These are phyloP conservation scores for Sardinella longiceps DNA, from an alignment of 2,797 vertebrate genomes.

Conservation along the genomic window DNA sequence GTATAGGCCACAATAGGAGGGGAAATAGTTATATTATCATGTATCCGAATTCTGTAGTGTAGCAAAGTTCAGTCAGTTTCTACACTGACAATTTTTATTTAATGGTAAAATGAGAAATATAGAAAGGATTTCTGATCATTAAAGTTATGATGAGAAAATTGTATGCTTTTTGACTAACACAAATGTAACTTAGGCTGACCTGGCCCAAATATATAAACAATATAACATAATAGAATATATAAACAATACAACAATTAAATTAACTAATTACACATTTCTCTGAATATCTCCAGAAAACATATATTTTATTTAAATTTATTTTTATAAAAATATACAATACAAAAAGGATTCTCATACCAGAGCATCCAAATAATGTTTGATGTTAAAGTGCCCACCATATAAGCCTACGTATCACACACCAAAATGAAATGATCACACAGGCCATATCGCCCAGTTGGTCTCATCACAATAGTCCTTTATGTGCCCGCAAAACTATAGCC, in stretches of 20 bases:
- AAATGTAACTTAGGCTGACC: too few relatives aligned
- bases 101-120: not conserved
- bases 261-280: too few relatives aligned
- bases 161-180: too few relatives aligned
- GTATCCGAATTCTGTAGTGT: not conserved
- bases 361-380: not conserved
- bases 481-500: not conserved
- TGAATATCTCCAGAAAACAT: too few relatives aligned
- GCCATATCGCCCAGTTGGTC: constrained; percentile 47
- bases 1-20: not conserved
- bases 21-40: not conserved
- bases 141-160: too few relatives aligned
- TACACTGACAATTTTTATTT: not conserved
- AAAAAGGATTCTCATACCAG: constrained; percentile 46
- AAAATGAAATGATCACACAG: constrained; percentile 11
- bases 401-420: not conserved
- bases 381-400: not conserved
- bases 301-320: not conserved
- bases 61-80: not conserved
- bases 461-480: constrained; percentile 39
- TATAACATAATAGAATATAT: too few relatives aligned
- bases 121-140: too few relatives aligned
- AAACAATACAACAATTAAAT: too few relatives aligned
- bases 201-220: too few relatives aligned
- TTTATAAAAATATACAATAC: not conserved